Base-by-base conservation (phyloP, 1,140 invertebrate genomes). In the Brachionus manjavacas region DNA sequence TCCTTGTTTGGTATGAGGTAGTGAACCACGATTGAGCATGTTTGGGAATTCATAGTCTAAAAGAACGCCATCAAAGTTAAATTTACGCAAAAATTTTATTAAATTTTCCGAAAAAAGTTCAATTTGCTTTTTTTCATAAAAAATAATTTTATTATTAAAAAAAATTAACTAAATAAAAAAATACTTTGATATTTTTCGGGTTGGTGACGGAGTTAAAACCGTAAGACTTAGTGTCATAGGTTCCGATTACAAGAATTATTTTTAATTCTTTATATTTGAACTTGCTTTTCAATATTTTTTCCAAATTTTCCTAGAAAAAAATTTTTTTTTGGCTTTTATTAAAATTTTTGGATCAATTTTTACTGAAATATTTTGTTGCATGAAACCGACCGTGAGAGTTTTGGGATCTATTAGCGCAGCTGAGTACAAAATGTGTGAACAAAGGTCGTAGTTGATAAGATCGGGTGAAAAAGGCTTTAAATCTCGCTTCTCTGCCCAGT, bases 21-120 rank as follows among this genome's bases (percentile, higher is more conserved):
- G 41, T 64, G 79, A 80, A 1, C 78, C 79, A 20, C 52, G 20
- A 23, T 39, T 60, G 20, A 20, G 16, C 79, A 81, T 81, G 52
- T 64, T 64, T 6, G 79, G 79, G 66, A 64, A 81, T 31, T 81
- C 79, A 46, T 81, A 81, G 52, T 81, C 79, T 11, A 81, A 64
- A 16, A 81, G 23, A 11, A 64, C 79, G 20, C 79, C 79, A 14
- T 81, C 79, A 46, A 81, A 81, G 14, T 60, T 68, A 64, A 43
- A 64, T 41, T 60, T 46, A 35, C 79, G 31, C 35, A 81, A 68
- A 68, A 41, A 81, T 11, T 60, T 35, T n/a, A 81, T 31, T 35
- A 81, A 16, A 81, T 81, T 81, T 6, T 23, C 16, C 0, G 79
- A 9, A 28, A 81, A 80, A 11, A 23, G 55, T 8, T 80, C 55